Conservation (phyloP, 2,797 vertebrate species). For the Poeciliopsis infans region DNA sequence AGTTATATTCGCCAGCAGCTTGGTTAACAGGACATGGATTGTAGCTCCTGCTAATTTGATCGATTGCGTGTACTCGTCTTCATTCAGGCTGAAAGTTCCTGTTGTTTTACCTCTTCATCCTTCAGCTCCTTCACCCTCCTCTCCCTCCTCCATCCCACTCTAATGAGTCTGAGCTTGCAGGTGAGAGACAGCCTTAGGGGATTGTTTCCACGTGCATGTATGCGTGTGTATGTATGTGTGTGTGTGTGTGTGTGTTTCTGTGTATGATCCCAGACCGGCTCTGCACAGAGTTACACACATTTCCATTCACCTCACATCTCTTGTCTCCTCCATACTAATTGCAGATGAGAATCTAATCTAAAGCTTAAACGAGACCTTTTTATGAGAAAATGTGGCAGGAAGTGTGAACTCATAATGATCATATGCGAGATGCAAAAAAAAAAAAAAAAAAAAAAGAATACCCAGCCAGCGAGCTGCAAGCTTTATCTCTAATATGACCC, state of each 20-base stretch:
- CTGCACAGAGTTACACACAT: constrained; percentile 18
- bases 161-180: constrained; percentile 63
- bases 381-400: constrained; percentile 20
- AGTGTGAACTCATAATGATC: constrained; percentile 13
- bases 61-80: constrained; percentile 10
- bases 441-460: background rate
- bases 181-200: constrained; percentile 59
- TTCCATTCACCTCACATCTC: constrained; percentile 48
- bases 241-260: constrained; percentile 20
- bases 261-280: constrained; percentile 34
- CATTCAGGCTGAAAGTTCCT: constrained; percentile 28
- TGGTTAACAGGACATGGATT: constrained; percentile 43
- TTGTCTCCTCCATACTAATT: constrained; percentile 55
- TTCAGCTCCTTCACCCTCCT: constrained; percentile 11
- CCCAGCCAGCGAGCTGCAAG: background rate
- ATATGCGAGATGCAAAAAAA: background rate
- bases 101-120: constrained; percentile 15
- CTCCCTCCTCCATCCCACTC: constrained; percentile 28
- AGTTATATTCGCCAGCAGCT: background rate
- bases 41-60: constrained; percentile 13
- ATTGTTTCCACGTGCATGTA: background rate
- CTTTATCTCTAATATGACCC: constrained; percentile 4
- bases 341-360: constrained; percentile 59
- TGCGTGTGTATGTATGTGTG: background rate
- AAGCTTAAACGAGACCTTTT: constrained; percentile 30